Base-by-base conservation (phyloP, 2,797 vertebrate genomes). In the Cyclura pinguis region DNA sequence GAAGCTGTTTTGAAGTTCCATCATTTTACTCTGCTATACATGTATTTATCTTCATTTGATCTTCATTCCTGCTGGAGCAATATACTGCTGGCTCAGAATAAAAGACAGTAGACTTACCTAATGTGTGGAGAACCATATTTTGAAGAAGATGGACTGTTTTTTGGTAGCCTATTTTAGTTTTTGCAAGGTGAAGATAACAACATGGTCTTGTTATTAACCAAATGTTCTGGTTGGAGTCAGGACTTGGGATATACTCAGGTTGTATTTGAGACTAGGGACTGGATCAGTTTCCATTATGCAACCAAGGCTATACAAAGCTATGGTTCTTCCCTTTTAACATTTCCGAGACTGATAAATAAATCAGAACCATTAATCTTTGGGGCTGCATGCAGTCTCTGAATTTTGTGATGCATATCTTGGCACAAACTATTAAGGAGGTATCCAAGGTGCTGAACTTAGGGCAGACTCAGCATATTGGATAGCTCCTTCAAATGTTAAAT, bases 21-120 rank as follows among this genome's bases (percentile, higher is more conserved):
- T 74, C 80, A 84, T 89, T 62, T 62, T 62, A 76, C 5, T 50
- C 27, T 57, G 29, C 4, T 47, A 13, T 57, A n/a, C 35, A 47
- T 59, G 2, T 55, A 64, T 74, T 90, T 90, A 64, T 52, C 13
- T 52, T 74, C 35, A 80, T 85, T 72, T 90, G 24, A 78, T 77
- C 78, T 27, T 74, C 42, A 18, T 62, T 64, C 27, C 16, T 52
- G 12, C 29, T 69, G n/a, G 20, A 89, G 80, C 38, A 78, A 78
- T 52, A n/a, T 57, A 52, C 27, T 67, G 29, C 7, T 50, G 2
- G 10, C 52, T 80, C 29, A 80, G 14, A 86, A 47, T 86, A 22
- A 57, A 6, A 80, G 20, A 32, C 4, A 55, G 27, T 9, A 9
- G 32, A 42, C 14, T 57, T 80, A n/a, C 13, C 76, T 72, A 59